Evolutionary conservation across 2,888 invertebrate species (phyloP), one percentile per base, ranked within the genome.

Genomic region (Belgica antarctica): DNA sequence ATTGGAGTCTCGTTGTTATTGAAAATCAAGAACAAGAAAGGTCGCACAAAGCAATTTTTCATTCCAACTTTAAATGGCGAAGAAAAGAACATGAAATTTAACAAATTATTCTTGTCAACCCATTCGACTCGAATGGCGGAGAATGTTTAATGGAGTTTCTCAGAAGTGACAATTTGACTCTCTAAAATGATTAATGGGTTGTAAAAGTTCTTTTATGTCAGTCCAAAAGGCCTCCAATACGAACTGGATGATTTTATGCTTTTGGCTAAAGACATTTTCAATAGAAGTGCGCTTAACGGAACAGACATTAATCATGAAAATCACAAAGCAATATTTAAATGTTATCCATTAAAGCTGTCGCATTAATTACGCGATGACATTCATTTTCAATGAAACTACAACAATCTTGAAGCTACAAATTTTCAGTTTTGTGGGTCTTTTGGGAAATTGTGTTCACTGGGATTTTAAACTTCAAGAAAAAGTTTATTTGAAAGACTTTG

Each of bases 141-240:
- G 41, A 41, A 41, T 41, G 41, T 41, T 41, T 41, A 41, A 41
- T 41, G 41, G 41, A 41, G 41, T 41, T 41, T 41, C 41, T 15
- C n/a, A 15, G 15, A 41, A 41, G 41, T 41, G 41, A 41, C 41
- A 15, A 41, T 41, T 41, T 15, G 41, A 41, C 41, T 41, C 41
- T 2, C n/a, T 5, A 7, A 4, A 41, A 41, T 41, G 41, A 41
- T 41, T 41, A n/a, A 41, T 41, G 41, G 15, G 12, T 3, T n/a
- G 12, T 41, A 41, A 41, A 41, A n/a, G 41, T n/a, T 41, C 10
- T 41, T 41, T 15, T 41, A n/a, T 41, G 3, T 41, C 41, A 10
- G 12, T 34, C 2, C 3, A 3, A 41, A 41, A 41, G 12, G 10
- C n/a, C 2, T 41, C n/a, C n/a, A n/a, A n/a, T n/a, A n/a, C n/a